Conservation (phyloP, 2,888 invertebrate genomes). For the Galeruca laticollis region DNA sequence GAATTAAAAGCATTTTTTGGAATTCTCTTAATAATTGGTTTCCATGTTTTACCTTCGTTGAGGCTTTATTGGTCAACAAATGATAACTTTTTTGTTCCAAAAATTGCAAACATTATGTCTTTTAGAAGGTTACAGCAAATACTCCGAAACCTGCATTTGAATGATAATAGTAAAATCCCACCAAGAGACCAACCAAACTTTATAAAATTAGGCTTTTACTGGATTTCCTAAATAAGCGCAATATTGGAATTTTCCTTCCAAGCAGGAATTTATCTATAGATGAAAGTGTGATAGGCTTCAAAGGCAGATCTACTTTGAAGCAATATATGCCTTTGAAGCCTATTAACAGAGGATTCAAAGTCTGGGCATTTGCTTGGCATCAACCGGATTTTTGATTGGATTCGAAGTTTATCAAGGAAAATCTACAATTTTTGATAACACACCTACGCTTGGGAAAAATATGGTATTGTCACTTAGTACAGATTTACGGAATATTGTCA, state of each 20-base stretch:
- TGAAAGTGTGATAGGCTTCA: slow-evolving; percentile 35
- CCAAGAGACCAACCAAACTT: slow-evolving; percentile 47
- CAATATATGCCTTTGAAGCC: slow-evolving; percentile 35
- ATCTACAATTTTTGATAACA: not conserved
- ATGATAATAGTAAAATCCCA: slow-evolving; percentile 41
- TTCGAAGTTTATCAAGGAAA: slow-evolving; percentile 15
- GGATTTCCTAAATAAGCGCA: slow-evolving; percentile 41
- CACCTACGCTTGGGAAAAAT: not conserved
- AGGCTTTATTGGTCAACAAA: slow-evolving; percentile 37
- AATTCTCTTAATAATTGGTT: slow-evolving; percentile 40
- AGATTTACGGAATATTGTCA: not conserved
- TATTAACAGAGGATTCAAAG: slow-evolving; percentile 25
- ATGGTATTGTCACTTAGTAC: not conserved
- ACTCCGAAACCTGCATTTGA: slow-evolving; percentile 52
- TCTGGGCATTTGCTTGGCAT: slow-evolving; percentile 22
- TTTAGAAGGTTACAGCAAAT: slow-evolving; percentile 40
- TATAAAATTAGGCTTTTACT: slow-evolving; percentile 52
- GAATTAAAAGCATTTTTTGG: slow-evolving; percentile 33
- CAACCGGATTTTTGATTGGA: slow-evolving; percentile 7
- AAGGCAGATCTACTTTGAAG: slow-evolving; percentile 27
- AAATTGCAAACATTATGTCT: slow-evolving; percentile 36
- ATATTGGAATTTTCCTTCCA: not conserved
- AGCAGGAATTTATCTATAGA: slow-evolving; percentile 25
- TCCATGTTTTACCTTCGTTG: slow-evolving; percentile 37
- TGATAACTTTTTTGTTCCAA: slow-evolving; percentile 33